These are phyloP conservation scores for Pinna nobilis DNA, from an alignment of 1,140 invertebrate genomes.

Conservation along the genomic window DNA sequence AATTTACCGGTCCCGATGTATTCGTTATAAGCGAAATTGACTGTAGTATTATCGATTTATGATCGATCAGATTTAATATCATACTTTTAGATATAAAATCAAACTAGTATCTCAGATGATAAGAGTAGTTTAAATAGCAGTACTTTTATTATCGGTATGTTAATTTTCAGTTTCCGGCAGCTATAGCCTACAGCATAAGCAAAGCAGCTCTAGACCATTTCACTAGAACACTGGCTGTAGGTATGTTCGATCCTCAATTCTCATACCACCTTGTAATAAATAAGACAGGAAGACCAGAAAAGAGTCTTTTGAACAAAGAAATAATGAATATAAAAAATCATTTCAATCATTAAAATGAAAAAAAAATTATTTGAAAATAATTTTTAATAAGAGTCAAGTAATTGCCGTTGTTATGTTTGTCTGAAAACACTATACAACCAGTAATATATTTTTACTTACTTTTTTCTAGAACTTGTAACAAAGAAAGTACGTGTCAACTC, in stretches of 20 bases:
- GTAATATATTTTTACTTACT: background rate
- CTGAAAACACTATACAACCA: background rate
- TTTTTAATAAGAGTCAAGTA: background rate
- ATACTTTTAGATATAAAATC: background rate
- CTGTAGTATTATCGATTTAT: background rate
- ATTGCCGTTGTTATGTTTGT: background rate
- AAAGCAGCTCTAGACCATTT: conserved; percentile 48
- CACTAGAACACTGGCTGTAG: conserved; percentile 38
- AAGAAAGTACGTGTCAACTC: conserved; percentile 89
- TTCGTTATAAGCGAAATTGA: too few species aligned
- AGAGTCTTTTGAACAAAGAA: too few species aligned
- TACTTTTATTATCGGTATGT: background rate
- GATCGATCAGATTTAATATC: background rate
- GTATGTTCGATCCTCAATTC: conserved; percentile 32
- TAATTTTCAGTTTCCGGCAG: conserved; percentile 34
- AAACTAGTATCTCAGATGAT: background rate
- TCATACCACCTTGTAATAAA: too few species aligned
- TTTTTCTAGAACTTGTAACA: conserved; percentile 80
- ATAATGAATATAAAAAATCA: too few species aligned
- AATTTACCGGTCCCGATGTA: too few species aligned
- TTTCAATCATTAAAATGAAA: background rate
- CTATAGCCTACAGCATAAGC: conserved; percentile 40
- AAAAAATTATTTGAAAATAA: background rate
- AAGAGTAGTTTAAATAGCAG: background rate
- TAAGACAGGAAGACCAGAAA: too few species aligned